A percentile compares a stretch with the other conserved stretches of the same genome.
Evolutionary conservation across 1,140 invertebrate species (phyloP).

Genomic region (Drosophila mojavensis): DNA sequence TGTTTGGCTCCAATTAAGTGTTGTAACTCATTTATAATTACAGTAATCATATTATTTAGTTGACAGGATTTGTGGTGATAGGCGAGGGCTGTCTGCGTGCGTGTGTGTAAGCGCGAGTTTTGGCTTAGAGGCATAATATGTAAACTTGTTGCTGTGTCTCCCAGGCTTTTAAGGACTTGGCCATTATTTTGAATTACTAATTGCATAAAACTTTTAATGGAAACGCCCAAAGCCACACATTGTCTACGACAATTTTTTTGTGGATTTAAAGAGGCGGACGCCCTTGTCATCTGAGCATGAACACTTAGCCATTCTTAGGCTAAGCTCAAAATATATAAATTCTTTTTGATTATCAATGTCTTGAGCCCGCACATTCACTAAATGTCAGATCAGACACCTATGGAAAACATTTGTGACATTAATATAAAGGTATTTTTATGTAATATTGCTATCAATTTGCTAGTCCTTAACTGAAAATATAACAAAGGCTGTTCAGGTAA

Average conservation of each 20-base stretch:
- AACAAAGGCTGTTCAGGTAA: not conserved
- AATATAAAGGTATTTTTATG: too few species aligned
- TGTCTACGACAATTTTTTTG: too few species aligned
- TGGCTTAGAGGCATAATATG: not conserved
- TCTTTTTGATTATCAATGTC: not conserved
- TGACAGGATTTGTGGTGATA: constrained; percentile 16
- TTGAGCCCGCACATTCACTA: not conserved
- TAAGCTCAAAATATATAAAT: too few species aligned
- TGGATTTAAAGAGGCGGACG: too few species aligned
- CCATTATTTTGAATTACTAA: constrained; percentile 20
- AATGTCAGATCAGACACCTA: not conserved
- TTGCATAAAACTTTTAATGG: not conserved
- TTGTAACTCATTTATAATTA: constrained; percentile 53
- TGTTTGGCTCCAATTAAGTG: constrained; percentile 46
- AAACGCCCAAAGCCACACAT: not conserved
- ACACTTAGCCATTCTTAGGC: too few species aligned
- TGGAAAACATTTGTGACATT: not conserved
- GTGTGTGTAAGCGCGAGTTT: not conserved
- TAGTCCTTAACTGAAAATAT: constrained; percentile 2
- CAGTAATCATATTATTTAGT: constrained; percentile 66
- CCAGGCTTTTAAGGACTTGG: not conserved
- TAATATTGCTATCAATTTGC: constrained; percentile 17
- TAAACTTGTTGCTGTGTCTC: constrained; percentile 15
- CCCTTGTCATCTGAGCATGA: too few species aligned
- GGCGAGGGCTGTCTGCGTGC: constrained; percentile 8